phyloP scores from a whole-genome alignment of 2,113 vertebrate species.

The Sterrhoptilus dennistouni region DNA sequence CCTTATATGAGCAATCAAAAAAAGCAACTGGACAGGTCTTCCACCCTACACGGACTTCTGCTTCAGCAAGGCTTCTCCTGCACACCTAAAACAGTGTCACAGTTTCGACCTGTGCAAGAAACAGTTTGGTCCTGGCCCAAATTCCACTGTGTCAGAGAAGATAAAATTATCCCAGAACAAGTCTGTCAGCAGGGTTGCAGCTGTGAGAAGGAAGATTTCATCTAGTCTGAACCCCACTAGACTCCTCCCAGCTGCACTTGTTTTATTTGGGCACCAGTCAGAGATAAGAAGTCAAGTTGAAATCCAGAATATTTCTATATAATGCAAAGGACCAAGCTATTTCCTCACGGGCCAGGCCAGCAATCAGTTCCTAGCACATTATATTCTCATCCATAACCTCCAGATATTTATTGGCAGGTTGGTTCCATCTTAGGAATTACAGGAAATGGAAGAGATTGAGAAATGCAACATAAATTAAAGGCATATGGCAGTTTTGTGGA shows the following conservation, averaged over 20 bases:
- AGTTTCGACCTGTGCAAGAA: background rate
- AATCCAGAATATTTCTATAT: background rate
- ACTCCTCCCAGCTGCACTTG: background rate
- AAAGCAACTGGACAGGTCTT: accelerated
- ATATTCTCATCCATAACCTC: background rate
- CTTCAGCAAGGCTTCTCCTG: background rate
- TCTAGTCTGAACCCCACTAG: background rate
- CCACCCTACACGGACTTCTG: background rate
- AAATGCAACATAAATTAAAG: background rate
- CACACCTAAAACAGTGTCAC: background rate
- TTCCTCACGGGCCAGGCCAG: background rate
- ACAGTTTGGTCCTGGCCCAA: background rate
- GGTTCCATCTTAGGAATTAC: background rate
- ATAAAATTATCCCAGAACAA: background rate
- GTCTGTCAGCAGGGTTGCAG: background rate
- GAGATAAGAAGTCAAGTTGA: background rate
- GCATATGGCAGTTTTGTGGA: background rate
- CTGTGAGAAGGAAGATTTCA: background rate
- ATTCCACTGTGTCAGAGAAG: background rate
- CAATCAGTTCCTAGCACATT: background rate
- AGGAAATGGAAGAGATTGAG: background rate
- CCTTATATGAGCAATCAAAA: background rate
- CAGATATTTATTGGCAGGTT: background rate
- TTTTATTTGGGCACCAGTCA: constrained; percentile 27
- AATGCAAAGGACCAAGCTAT: background rate